Percentiles rank a stretch among this genome's conserved stretches.
Evolutionary conservation across 2,113 vertebrate genomes (phyloP).

Genomic region (Notarius lentiginosus): DNA sequence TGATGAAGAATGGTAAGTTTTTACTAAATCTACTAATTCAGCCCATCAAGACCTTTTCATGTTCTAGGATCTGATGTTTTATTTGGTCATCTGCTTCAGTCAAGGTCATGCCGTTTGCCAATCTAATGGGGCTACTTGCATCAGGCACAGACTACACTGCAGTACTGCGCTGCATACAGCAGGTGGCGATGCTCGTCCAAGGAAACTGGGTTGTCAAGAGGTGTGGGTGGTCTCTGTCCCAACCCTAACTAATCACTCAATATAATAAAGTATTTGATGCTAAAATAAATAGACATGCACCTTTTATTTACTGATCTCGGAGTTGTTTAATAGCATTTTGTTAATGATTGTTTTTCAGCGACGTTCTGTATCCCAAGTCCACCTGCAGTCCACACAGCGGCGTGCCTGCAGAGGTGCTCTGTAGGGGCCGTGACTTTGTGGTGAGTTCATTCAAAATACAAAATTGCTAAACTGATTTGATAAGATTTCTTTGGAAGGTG

Average conservation of each 20-base stretch:
- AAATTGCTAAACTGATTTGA: not conserved
- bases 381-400: slow-evolving; percentile 93
- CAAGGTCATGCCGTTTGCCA: slow-evolving; percentile 94
- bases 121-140: slow-evolving; percentile 91
- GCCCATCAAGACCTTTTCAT: not conserved
- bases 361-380: slow-evolving; percentile 95
- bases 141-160: slow-evolving; percentile 85
- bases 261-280: not conserved
- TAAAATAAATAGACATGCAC: not conserved
- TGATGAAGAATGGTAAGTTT: slow-evolving; percentile 92
- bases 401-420: slow-evolving; percentile 92
- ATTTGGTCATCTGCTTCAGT: slow-evolving; percentile 69
- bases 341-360: slow-evolving; percentile 69
- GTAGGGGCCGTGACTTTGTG: slow-evolving; percentile 92
- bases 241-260: not conserved
- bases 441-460: slow-evolving; percentile 72
- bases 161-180: slow-evolving; percentile 93
- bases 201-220: slow-evolving; percentile 99
- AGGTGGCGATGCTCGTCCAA: slow-evolving; percentile 97
- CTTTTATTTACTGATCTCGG: not conserved
- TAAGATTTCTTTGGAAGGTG: not conserved
- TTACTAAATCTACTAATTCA: not conserved
- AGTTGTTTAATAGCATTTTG: not conserved
- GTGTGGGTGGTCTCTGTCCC: slow-evolving; percentile 62
- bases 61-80: not conserved